These are phyloP conservation scores for Pantala flavescens DNA, from an alignment of 1,140 invertebrate genomes.

Conservation along the genomic window DNA sequence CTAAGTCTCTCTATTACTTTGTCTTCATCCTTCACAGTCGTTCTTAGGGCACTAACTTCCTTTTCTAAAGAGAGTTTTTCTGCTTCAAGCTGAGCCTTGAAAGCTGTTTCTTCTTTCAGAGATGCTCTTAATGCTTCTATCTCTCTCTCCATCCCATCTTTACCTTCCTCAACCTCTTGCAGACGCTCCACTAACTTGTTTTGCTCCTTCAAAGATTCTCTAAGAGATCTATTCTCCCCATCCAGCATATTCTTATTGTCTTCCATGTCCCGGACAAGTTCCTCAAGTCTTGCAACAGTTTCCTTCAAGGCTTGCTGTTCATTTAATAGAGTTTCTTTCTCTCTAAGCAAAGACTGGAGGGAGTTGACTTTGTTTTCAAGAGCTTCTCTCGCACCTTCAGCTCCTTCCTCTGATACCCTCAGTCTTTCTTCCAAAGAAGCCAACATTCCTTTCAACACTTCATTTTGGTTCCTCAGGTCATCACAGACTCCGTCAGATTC, in stretches of 20 bases:
- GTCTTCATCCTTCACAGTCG: background rate
- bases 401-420: background rate
- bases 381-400: background rate
- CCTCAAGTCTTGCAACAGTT: background rate
- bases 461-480: background rate
- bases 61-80: background rate
- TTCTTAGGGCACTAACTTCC: background rate
- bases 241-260: background rate
- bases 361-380: background rate
- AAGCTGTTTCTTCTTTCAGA: background rate
- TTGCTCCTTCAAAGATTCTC: background rate
- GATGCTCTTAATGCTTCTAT: background rate
- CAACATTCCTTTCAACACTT: background rate
- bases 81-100: background rate
- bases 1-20: background rate
- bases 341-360: background rate
- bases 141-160: slow-evolving; percentile 8
- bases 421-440: background rate
- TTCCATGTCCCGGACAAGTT: background rate
- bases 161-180: background rate
- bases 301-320: background rate
- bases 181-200: background rate
- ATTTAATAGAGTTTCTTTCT: background rate
- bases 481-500: background rate
- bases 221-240: background rate